phyloP scores from a whole-genome alignment of 2,113 vertebrate genomes.

The Bufo bufo region DNA sequence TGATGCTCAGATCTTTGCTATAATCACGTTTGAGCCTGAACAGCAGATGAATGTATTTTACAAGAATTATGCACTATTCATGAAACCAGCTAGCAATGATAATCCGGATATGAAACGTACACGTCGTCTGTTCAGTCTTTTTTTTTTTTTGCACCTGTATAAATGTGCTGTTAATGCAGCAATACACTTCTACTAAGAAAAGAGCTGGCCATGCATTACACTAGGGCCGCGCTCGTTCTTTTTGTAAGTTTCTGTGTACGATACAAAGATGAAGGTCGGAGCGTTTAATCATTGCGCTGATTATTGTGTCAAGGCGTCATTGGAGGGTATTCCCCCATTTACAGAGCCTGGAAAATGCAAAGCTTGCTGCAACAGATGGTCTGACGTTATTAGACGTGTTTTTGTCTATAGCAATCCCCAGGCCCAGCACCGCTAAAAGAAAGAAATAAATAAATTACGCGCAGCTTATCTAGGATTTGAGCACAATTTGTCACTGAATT shows the following conservation, averaged over 20 bases:
- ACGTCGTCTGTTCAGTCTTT: neutral
- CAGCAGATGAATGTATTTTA: conserved; percentile 42
- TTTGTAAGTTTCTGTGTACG: neutral
- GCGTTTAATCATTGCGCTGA: conserved; percentile 34
- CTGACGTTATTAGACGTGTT: conserved; percentile 68
- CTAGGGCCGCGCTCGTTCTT: neutral
- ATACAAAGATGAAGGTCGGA: conserved; percentile 43
- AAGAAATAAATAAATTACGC: conserved; percentile 61
- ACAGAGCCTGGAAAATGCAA: conserved; percentile 64
- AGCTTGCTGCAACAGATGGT: conserved; percentile 73
- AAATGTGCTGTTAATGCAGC: neutral
- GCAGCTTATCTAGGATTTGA: conserved; percentile 81
- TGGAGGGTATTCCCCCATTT: conserved; percentile 67
- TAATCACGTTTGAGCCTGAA: neutral
- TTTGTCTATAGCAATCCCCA: conserved; percentile 64
- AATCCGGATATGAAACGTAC: neutral
- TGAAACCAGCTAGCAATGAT: neutral
- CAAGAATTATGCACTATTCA: conserved; percentile 49
- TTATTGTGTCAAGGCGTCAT: conserved; percentile 32
- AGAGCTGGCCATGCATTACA: neutral
- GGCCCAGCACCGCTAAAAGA: conserved; percentile 65
- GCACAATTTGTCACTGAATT: conserved; percentile 72
- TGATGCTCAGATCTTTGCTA: no score
- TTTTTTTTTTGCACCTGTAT: neutral
- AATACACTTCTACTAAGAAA: neutral